Evolutionary conservation across 2,113 vertebrate species (phyloP).

Genomic region (Sander lucioperca): DNA sequence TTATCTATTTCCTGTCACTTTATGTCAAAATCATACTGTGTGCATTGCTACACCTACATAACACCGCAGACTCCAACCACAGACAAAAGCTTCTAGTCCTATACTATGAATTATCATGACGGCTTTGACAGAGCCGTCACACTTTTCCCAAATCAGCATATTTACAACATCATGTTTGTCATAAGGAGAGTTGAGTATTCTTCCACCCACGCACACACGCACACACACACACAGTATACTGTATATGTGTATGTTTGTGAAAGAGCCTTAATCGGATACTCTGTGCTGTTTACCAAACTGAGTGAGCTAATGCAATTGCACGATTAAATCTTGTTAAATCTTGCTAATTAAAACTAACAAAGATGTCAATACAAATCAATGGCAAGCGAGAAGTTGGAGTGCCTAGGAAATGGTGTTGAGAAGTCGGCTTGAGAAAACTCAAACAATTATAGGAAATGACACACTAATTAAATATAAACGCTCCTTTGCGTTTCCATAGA

Average conservation of each 20-base stretch:
- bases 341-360: conserved; percentile 75
- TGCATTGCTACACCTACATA: neutral
- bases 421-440: neutral
- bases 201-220: neutral
- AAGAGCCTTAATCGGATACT: conserved; percentile 58
- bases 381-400: conserved; percentile 42
- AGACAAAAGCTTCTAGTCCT: neutral
- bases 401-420: conserved; percentile 23
- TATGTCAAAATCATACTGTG: neutral
- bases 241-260: neutral
- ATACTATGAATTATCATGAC: neutral
- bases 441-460: neutral
- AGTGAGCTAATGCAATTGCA: conserved; percentile 58
- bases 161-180: neutral
- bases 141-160: neutral
- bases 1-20: neutral
- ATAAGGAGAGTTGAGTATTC: neutral
- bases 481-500: neutral
- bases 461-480: neutral
- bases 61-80: neutral
- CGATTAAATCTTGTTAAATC: conserved; percentile 73
- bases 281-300: conserved; percentile 55
- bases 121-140: neutral
- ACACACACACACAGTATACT: neutral
- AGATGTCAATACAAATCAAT: conserved; percentile 66